Conservation (phyloP, 2,113 vertebrate species). For the Montifringilla adamsi region DNA sequence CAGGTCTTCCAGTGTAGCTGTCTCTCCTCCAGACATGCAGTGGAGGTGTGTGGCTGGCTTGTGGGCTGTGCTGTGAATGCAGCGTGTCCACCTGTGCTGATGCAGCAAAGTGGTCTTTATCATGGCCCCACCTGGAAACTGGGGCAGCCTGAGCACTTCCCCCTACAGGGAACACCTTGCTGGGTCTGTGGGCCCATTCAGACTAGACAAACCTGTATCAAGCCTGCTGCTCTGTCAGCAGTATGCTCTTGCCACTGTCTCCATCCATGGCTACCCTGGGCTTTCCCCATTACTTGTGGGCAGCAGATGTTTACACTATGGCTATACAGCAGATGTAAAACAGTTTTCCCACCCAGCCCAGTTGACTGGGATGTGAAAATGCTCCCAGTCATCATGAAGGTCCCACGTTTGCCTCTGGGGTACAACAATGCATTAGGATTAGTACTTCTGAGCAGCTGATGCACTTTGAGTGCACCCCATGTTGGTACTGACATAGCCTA, state of each 20-base stretch:
- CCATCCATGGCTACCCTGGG: neutral
- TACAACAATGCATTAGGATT: neutral
- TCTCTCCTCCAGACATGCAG: neutral
- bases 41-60: neutral
- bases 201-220: neutral
- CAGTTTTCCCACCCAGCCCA: neutral
- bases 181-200: neutral
- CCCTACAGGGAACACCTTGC: neutral
- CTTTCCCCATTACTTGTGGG: neutral
- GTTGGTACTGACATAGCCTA: neutral
- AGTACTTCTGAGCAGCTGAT: neutral
- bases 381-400: neutral
- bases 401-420: neutral
- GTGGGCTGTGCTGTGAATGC: accelerated
- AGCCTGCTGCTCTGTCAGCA: conserved; percentile 40
- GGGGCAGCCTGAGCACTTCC: neutral
- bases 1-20: neutral
- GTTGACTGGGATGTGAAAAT: neutral
- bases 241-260: neutral
- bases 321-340: neutral
- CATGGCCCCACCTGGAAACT: neutral
- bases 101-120: neutral
- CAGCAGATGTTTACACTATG: neutral
- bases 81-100: neutral
- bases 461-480: neutral